Base-by-base conservation (phyloP, 1,140 invertebrate genomes). In the Caenorhabditis brenneri region DNA sequence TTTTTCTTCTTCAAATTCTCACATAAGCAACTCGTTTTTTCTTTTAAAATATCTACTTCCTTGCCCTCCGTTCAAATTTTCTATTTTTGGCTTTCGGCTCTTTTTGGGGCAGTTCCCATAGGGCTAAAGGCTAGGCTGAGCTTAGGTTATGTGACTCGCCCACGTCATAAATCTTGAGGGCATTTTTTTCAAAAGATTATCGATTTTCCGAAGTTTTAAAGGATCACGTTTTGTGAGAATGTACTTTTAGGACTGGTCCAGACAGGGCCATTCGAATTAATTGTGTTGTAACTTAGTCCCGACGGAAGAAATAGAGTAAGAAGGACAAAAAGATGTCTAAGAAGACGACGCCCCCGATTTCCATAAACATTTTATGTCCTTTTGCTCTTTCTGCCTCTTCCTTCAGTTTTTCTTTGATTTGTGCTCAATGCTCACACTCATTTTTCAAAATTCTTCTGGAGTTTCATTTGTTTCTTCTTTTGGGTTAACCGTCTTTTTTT, bases 311-410 rank as follows among this genome's bases (percentile, higher is more conserved):
- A 74, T 12, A 10, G 31, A n/a, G 7, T 29, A 22, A 29, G 24
- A 58, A 33, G 36, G 58, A 65, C 58, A 65, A 33, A 24, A 15
- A 27, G 29, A 5, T 65, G 22, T 55, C 24, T 55, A 27, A 55
- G 19, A n/a, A 51, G 27, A 55, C 29, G 65, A 24, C 22, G 9
- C 65, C 65, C 36, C 65, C 36, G 33, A 74, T 55, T 55, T 80
- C 79, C 51, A 55, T 51, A 80, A 80, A 55, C 51, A 55, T 53
- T 80, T 53, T 55, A 53, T 80, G 48, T 53, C 51, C 79, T 80
- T 53, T 55, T 80, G 27, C 46, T 80, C 79, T 55, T 51, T 80
- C n/a, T 19, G 6, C 49, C 16, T 29, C 53, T 24, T 29, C 48
- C 15, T 5, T 51, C n/a, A 24, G 22, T 29, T 39, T 79, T 51